Conservation (phyloP, 2,113 vertebrate genomes). For the Neotragus moschatus region DNA sequence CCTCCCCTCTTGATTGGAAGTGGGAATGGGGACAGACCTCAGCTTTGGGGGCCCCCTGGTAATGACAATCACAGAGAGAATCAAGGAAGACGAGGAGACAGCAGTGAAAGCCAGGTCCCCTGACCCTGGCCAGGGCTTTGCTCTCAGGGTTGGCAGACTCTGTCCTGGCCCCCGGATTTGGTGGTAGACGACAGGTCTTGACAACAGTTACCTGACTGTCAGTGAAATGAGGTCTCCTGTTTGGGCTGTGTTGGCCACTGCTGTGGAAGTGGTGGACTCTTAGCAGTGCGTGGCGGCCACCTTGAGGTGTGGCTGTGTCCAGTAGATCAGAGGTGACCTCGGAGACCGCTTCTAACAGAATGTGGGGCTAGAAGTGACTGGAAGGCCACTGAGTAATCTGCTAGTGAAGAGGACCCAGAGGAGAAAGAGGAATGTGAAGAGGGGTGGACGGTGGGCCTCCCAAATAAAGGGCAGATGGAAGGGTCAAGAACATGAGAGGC, state of each 20-base stretch:
- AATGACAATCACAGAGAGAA: background rate
- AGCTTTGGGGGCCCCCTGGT: background rate
- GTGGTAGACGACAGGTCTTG: background rate
- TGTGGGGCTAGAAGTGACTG: background rate
- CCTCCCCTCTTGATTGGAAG: background rate
- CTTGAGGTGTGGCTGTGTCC: background rate
- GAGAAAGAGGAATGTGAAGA: background rate
- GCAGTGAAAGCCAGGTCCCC: background rate
- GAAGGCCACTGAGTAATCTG: background rate
- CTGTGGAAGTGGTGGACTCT: background rate
- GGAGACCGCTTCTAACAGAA: background rate
- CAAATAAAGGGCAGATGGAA: background rate
- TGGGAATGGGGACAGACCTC: background rate
- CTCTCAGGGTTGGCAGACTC: background rate
- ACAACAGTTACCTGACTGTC: rapidly evolving
- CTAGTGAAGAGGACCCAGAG: rapidly evolving
- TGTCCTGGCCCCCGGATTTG: background rate
- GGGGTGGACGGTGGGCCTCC: background rate
- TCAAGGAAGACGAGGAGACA: background rate
- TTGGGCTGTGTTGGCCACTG: rapidly evolving
- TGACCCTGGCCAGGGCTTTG: rapidly evolving
- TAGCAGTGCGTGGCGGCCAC: background rate
- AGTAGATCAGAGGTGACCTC: background rate
- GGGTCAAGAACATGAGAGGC: background rate
- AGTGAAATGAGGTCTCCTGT: background rate